Evolutionary conservation across 1,140 invertebrate species (phyloP), one percentile per base, ranked within the genome.

Genomic region (Papilio glaucus): DNA sequence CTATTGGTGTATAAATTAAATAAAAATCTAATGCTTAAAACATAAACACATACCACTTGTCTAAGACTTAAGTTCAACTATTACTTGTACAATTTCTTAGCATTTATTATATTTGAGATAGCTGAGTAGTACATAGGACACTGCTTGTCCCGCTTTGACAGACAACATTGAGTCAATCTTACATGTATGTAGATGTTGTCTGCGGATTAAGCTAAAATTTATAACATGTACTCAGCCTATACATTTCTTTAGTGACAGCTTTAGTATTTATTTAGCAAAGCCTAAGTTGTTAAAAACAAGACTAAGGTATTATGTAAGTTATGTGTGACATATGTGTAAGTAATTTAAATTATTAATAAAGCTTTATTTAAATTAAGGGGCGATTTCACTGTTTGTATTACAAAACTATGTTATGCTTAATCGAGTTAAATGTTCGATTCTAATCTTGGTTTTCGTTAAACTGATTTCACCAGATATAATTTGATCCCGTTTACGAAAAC

Each of bases 1-100:
- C 49, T 57, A 18, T 39, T 41, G 15, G 62, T 63, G 15, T 63
- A 63, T 63, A 63, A 63, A 63, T 63, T 63, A 63, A 63, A 63
- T 63, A 39, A 63, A 63, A 24, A 18, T 24, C 18, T 63, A 63
- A 63, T 63, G 6, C 10, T 63, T 21, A 63, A 63, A 63, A 33
- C 38, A 63, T 39, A 63, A 38, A 24, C 33, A 63, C 62, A 62
- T 63, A 33, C 60, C 8, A 62, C 60, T 8, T 37, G 18, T 53
- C 9, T 49, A 53, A 53, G 45, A 53, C 18, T 21, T 53, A 53
- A 10, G 24, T 26, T 12, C 18, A 57, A 24, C 21, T 57, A 57
- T 13, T 6, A 57, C 8, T 57, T 57, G 49, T 57, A 57, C 49
- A 24, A 57, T 57, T 26, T 24, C 49, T 45, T 15, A 57, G 10